A percentile compares a stretch with the other conserved stretches of the same genome.
These are phyloP conservation scores for Centropyge bicolor DNA, from an alignment of 2,797 vertebrate species.

Conservation along the genomic window DNA sequence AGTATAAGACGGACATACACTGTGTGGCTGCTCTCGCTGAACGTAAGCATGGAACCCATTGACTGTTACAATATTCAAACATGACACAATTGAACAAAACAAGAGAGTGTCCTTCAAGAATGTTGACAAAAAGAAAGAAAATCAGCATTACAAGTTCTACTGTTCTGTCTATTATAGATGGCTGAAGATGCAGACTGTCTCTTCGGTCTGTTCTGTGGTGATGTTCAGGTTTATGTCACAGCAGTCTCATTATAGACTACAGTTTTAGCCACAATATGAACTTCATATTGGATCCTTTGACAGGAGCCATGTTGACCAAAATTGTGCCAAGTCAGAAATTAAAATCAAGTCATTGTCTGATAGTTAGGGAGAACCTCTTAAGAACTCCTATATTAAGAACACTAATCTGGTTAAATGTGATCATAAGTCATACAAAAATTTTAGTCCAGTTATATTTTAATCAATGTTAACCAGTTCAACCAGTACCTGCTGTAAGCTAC, in stretches of 20 bases:
- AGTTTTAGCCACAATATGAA: too few species aligned
- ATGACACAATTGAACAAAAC: neutral
- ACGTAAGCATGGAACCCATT: neutral
- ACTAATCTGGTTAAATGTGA: neutral
- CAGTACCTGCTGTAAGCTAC: neutral
- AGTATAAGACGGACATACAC: too few species aligned
- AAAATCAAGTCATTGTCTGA: neutral
- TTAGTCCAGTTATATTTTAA: neutral
- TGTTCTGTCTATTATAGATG: too few species aligned
- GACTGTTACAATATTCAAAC: neutral
- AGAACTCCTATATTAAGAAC: neutral
- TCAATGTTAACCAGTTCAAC: neutral
- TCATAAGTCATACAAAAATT: neutral
- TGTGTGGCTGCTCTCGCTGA: neutral
- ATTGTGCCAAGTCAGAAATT: neutral
- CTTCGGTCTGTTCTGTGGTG: neutral
- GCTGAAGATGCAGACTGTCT: neutral
- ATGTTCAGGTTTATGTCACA: too few species aligned
- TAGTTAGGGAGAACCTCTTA: neutral
- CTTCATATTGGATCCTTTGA: neutral
- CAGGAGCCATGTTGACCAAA: neutral
- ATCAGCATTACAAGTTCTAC: too few species aligned
- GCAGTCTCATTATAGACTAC: too few species aligned
- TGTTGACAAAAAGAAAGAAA: too few species aligned
- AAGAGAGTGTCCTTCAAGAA: too few species aligned